Base-by-base conservation (phyloP, 2,113 vertebrate species). In the Tapirus terrestris region DNA sequence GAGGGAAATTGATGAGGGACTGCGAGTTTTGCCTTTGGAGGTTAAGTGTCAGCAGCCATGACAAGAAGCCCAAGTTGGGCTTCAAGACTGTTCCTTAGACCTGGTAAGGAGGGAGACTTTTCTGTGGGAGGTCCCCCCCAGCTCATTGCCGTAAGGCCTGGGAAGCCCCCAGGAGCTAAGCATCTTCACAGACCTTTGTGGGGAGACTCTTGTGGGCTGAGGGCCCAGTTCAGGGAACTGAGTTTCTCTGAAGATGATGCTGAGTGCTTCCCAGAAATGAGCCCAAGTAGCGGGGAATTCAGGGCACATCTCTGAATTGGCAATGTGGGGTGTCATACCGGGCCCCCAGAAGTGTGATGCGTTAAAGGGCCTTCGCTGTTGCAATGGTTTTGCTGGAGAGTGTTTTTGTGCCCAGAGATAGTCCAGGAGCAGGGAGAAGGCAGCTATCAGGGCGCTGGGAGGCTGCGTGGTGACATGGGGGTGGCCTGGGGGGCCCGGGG, bases 241-340 rank as follows among this genome's bases (percentile, higher is more conserved):
- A 16, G 21, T 48, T 94, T 92, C 79, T 81, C 29, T 73, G 91
- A 94, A 79, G 88, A 79, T 12, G 93, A 53, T 79, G 80, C 89
- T 90, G 67, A 80, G 56, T 0, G 17, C n/a, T 97, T 97, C 94
- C 93, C 82, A 93, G 96, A 96, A 96, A 23, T 36, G 65, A 76
- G 77, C 68, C 82, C 48, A 13, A 7, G 9, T 43, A 31, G 13
- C 0, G 33, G 72, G 86, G 45, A 65, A 29, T 94, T 89, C 8
- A 45, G 68, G 93, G 61, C 67, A 33, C 2, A 72, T 45, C 16
- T 60, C 76, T 43, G 33, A 8, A 0, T 10, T 9, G n/a, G 48
- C 33, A 6, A 0, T 1, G 10, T 17, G 25, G 45, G 51, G 3
- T 6, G n/a, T 20, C 13, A 36, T 12, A 2, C 18, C 3, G 13